Conservation (phyloP, 2,113 vertebrate genomes). For the Pseudolaguvia tuberculata region DNA sequence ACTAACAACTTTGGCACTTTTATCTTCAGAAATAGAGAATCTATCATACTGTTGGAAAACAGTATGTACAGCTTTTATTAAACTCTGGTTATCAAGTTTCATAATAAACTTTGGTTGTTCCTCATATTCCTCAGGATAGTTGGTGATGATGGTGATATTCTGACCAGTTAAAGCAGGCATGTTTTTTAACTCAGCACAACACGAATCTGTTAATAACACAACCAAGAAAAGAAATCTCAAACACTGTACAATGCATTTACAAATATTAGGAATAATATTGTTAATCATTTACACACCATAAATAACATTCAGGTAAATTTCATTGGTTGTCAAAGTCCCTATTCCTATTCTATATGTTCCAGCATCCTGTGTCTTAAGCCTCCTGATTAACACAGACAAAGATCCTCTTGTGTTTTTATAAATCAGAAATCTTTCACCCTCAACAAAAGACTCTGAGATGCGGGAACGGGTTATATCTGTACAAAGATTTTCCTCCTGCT, state of each 20-base stretch:
- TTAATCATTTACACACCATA: neutral
- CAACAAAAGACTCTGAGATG: no score
- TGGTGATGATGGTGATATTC: neutral
- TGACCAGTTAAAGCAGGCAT: neutral
- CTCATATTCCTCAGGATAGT: neutral
- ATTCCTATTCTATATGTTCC: neutral
- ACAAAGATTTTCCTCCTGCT: neutral
- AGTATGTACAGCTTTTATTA: neutral
- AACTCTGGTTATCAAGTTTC: neutral
- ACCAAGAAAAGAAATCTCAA: neutral
- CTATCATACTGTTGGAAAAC: fast-evolving
- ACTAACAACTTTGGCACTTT: neutral
- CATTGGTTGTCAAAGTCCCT: fast-evolving
- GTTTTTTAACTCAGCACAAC: neutral
- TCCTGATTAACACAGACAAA: neutral
- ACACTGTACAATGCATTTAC: neutral
- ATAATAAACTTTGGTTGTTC: fast-evolving
- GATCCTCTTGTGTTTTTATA: neutral
- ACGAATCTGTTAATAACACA: slow-evolving; percentile 30
- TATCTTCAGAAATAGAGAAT: slow-evolving; percentile 14
- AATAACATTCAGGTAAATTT: neutral
- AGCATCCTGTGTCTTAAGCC: slow-evolving; percentile 3
- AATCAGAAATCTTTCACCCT: slow-evolving; percentile 12
- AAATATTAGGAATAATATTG: neutral
- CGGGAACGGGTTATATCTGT: neutral